phyloP scores from a whole-genome alignment of 1,140 invertebrate genomes.

The Popillia japonica region DNA sequence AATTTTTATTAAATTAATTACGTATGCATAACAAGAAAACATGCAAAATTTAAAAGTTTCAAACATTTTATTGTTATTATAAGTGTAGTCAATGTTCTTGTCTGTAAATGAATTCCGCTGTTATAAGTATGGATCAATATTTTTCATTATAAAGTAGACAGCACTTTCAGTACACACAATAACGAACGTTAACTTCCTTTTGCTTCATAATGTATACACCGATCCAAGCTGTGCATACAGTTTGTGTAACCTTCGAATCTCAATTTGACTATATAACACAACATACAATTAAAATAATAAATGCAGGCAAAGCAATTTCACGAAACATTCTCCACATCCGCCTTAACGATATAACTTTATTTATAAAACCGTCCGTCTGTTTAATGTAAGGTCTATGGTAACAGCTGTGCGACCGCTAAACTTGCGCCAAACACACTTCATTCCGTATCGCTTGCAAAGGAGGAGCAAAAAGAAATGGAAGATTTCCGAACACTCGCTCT shows the following conservation, averaged over 20 bases:
- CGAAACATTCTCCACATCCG: background rate
- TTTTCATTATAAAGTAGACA: too few species aligned
- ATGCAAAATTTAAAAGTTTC: too few species aligned
- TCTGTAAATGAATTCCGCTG: too few species aligned
- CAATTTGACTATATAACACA: background rate
- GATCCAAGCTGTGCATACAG: background rate
- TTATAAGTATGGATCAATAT: too few species aligned
- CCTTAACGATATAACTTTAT: conserved; percentile 3
- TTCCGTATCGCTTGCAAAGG: background rate
- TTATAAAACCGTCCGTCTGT: conserved; percentile 25
- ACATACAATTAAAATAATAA: conserved; percentile 20
- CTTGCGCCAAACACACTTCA: conserved; percentile 20
- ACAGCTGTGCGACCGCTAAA: conserved; percentile 21
- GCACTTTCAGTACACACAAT: too few species aligned
- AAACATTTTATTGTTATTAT: too few species aligned
- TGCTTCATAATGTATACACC: too few species aligned
- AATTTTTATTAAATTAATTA: too few species aligned
- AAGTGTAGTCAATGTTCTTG: too few species aligned
- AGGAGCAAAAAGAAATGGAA: conserved; percentile 18
- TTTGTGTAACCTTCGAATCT: background rate
- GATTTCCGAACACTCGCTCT: background rate
- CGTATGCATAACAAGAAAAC: too few species aligned
- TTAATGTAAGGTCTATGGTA: conserved; percentile 29
- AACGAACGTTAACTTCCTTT: too few species aligned
- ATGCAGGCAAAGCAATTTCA: background rate